Base-by-base conservation (phyloP, 2,113 vertebrate species). In the Macaca nemestrina region DNA sequence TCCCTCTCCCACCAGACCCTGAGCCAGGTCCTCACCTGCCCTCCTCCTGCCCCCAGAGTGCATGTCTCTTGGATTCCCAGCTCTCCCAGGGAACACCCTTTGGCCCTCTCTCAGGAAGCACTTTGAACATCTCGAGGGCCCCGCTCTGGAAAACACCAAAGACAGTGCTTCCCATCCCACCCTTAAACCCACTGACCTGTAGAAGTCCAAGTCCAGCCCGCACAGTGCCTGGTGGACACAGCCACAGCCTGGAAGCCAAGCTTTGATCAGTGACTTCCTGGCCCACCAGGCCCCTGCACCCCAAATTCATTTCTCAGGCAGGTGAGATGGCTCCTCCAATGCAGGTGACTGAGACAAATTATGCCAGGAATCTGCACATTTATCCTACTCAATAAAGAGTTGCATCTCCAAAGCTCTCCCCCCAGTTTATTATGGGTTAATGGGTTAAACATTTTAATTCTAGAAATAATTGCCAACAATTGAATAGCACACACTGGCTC, bases 371-470 rank as follows among this genome's bases (percentile, higher is more conserved):
- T 25, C 18, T 20, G 48, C 45, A 12, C 68, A 45, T 80, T 1
- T 11, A 27, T 40, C 55, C 84, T 22, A 3, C 6, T 45, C 38
- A 1, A 0, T 1, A 2, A 35, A 90, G 50, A 84, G 52, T 45
- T 27, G 38, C 10, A 7, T 27, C 52, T 52, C 78, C 16, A 4
- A 14, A 32, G 73, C 32, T 40, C 52, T 48, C 13, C 13, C 40
- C 5, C 2, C n/a, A 6, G 82, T 96, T 86, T 72, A 22, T 84
- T 81, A 85, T 3, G 35, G 72, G 79, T 93, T 98, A 93, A 59
- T n/a, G 75, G 81, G 81, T 83, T 64, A 93, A 97, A 70, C 20
- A 10, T 78, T 59, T 88, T 95, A 52, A 94, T 96, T 97, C 96
- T 94, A 95, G 91, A 96, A 88, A 85, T 27, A 52, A 93, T 18